phyloP scores from a whole-genome alignment of 2,797 vertebrate species.

The Threskiornis aethiopicus region DNA sequence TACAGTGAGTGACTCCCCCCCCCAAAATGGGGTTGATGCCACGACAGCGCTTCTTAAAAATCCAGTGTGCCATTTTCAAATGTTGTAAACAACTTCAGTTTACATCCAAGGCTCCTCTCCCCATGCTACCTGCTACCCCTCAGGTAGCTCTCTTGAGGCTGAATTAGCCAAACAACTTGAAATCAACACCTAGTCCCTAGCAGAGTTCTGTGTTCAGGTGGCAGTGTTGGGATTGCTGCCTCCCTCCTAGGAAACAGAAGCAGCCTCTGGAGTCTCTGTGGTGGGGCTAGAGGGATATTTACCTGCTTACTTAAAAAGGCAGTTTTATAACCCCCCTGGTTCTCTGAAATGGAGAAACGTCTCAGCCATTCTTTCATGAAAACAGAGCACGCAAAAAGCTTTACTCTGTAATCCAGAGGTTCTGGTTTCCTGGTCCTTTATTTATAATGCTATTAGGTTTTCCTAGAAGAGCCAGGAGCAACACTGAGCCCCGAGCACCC shows the following conservation, averaged over 20 bases:
- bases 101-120: neutral
- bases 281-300: neutral
- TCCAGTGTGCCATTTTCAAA: neutral
- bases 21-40: neutral
- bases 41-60: neutral
- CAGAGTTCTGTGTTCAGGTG: neutral
- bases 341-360: neutral
- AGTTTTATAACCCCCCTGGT: neutral
- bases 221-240: neutral
- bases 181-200: neutral
- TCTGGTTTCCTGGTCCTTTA: neutral
- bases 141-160: neutral
- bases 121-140: neutral
- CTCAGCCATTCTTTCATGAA: neutral
- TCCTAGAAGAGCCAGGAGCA: neutral
- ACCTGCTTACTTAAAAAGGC: neutral
- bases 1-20: too few relatives aligned
- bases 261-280: neutral
- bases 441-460: neutral
- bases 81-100: neutral
- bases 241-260: neutral
- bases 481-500: neutral
- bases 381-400: neutral
- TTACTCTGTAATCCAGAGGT: neutral
- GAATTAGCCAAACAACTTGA: constrained; percentile 2